Percentiles rank a stretch among this genome's conserved stretches.
Evolutionary conservation across 2,888 invertebrate species (phyloP).

Genomic region (Pollenia amentaria): DNA sequence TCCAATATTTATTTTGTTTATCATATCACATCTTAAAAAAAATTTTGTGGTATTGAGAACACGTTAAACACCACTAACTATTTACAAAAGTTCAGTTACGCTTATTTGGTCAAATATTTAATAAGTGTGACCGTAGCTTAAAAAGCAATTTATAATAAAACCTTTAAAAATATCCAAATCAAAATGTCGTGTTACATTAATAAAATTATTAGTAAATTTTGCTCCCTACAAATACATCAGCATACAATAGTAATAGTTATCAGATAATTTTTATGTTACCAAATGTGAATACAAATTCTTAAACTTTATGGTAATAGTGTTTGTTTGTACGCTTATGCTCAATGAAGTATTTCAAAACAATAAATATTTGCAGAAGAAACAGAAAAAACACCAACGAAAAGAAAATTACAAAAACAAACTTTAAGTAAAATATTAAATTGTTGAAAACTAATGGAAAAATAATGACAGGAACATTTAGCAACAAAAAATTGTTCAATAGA

Average conservation of each 20-base stretch:
- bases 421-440: constrained; percentile 23
- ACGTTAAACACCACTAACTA: too few species aligned
- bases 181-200: too few species aligned
- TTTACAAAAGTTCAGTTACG: too few species aligned
- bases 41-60: too few species aligned
- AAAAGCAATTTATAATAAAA: too few species aligned
- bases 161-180: too few species aligned
- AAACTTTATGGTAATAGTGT: constrained; percentile 27
- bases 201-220: not conserved
- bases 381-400: constrained; percentile 21
- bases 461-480: constrained; percentile 47
- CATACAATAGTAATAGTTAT: too few species aligned
- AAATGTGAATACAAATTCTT: not conserved
- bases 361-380: constrained; percentile 38
- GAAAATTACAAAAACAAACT: constrained; percentile 4
- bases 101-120: too few species aligned
- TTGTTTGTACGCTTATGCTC: constrained; percentile 6
- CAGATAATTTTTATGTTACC: too few species aligned
- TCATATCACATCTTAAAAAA: too few species aligned
- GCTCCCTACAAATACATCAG: not conserved
- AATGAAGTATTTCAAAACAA: constrained; percentile 32
- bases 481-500: constrained; percentile 18
- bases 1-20: too few species aligned
- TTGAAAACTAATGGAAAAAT: constrained; percentile 33
- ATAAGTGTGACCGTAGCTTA: too few species aligned